Evolutionary conservation across 2,888 invertebrate genomes (phyloP), one percentile per base, ranked within the genome.

Genomic region (Pollenia amentaria): DNA sequence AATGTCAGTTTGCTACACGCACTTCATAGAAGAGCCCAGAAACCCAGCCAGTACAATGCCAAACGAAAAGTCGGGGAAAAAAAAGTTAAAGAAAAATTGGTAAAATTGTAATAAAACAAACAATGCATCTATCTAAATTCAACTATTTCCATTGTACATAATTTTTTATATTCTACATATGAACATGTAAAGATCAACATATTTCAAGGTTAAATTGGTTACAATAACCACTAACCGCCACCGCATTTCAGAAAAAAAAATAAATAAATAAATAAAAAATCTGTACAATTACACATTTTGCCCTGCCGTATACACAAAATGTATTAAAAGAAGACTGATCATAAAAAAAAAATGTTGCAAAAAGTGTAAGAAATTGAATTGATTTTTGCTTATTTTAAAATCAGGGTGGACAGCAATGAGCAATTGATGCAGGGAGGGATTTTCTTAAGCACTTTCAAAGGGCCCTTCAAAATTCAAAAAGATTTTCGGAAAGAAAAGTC

Each of bases 191-290:
- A 77, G 72, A 79, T 82, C 84, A 84, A 77, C 85, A 85, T 88
- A 86, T 88, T 89, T 89, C 89, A 89, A 89, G 89, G 88, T 89
- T 89, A 88, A 89, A 88, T 88, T 87, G 88, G 84, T 87, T 88
- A 72, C 88, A 88, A 89, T 88, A 89, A 88, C 87, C 78, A 85
- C 77, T 86, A 85, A 87, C 88, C 88, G 88, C 88, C 84, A 82
- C 48, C 78, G 78, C 48, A 65, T 78, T 72, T 2, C 11, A 69
- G 10, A 75, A 53, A 21, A 79, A 14, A 65, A 65, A 40, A 62
- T 42, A 60, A 60, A 51, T 9, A 16, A 42, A 29, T 29, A 29
- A 11, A 64, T 16, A 29, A 60, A n/a, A 38, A 57, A 76, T 75
- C 77, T 60, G 38, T 65, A 69, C 75, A 79, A 75, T 78, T 78